Base-by-base conservation (phyloP, 1,140 invertebrate genomes). In the Lithobius niger region DNA sequence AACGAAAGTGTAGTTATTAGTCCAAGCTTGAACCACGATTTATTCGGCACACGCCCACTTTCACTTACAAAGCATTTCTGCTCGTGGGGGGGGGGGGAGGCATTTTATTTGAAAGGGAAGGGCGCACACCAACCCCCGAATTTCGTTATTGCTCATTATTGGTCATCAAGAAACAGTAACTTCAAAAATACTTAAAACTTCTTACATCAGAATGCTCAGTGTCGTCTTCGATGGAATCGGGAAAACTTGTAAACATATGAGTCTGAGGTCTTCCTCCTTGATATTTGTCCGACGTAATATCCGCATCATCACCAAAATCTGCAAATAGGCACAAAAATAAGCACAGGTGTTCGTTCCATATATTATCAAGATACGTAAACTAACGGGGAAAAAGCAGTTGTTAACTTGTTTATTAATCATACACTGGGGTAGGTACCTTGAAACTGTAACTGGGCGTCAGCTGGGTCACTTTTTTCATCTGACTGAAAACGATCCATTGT, bases 201-300 rank as follows among this genome's bases (percentile, higher is more conserved):
- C 2, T 52, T 58, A 54, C 52, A 21, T 24, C 52, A 16, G 45
- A 40, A 47, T 53, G 25, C n/a, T 40, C 57, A 24, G 31, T 62
- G 31, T 51, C 54, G 24, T 62, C 60, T 47, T 62, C 67, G n/a
- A 62, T 63, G 27, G 63, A 60, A 51, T 66, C 60, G 16, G 69
- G 69, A 49, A 70, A 71, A 36, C 66, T 60, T 4, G 68, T 65
- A 57, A 71, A 71, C 18, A 64, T 65, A 48, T 68, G 67, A 1
- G 66, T 67, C 49, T 70, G 64, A 10, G 44, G 44, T 47, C 22
- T 15, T 59, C 62, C n/a, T 64, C 58, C 16, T 44, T 44, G 2
- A 27, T 27, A 19, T 47, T 56, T 24, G 48, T 57, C 28, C 59
- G 51, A 16, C 22, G 21, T 18, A 18, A 19, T 6, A 15, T n/a